Evolutionary conservation across 2,113 vertebrate species (phyloP).

Genomic region (Microcebus jonahi): DNA sequence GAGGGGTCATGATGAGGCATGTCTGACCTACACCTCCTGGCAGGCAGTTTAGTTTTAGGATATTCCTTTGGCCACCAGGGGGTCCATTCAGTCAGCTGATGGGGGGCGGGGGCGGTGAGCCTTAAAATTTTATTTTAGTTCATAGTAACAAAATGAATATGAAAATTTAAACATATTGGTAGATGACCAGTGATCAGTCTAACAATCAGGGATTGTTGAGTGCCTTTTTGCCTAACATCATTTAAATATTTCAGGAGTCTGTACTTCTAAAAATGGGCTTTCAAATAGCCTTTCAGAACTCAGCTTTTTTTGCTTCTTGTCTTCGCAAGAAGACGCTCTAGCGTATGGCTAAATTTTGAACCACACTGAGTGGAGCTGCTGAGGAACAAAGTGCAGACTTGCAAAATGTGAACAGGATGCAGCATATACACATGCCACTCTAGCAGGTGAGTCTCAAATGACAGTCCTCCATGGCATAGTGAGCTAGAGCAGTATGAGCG

Average conservation of each 20-base stretch:
- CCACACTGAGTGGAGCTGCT: too few relatives aligned
- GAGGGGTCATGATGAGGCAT: too few relatives aligned
- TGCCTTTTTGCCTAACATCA: neutral
- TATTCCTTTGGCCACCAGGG: too few relatives aligned
- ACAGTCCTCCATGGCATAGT: rapidly evolving
- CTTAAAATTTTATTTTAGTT: too few relatives aligned
- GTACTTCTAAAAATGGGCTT: neutral
- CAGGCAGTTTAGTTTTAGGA: too few relatives aligned
- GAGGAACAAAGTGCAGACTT: neutral
- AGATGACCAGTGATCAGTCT: neutral
- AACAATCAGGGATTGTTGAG: neutral
- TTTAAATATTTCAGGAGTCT: too few relatives aligned
- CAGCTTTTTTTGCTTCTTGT: neutral
- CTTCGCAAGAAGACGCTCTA: neutral
- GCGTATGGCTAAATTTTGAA: neutral
- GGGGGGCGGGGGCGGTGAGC: too few relatives aligned
- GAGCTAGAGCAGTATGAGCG: rapidly evolving
- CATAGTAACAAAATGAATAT: neutral
- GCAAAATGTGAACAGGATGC: neutral
- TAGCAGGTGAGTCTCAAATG: too few relatives aligned
- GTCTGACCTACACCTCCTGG: too few relatives aligned
- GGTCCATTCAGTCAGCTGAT: too few relatives aligned
- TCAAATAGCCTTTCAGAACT: neutral
- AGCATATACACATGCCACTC: rapidly evolving
- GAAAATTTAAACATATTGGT: neutral